Evolutionary conservation across 2,797 vertebrate species (phyloP), one percentile per base, ranked within the genome.

Genomic region (Schizothorax lantsangensis): DNA sequence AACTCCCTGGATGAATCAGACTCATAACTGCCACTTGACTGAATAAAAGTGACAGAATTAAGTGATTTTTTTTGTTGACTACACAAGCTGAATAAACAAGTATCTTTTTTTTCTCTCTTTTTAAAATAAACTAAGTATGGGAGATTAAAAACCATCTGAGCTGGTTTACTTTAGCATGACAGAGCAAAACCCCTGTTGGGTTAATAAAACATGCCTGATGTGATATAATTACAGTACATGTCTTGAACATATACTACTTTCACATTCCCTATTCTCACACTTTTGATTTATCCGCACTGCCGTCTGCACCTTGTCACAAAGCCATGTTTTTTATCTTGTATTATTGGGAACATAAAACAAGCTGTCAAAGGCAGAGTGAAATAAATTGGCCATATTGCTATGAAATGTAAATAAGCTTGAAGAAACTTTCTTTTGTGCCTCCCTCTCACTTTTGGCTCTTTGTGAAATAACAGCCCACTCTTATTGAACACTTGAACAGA

Each of bases 281-380:
- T 80, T 78, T 59, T 59, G 64, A 82, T 68, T 69, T 74, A 87
- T 75, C 68, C 19, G n/a, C 33, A 26, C 40, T 23, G 19, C 45
- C 17, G 14, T 19, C 73, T 83, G 19, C 19, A 83, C 73, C 64
- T 88, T 86, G 64, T 79, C 52, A 66, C 57, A 68, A 80, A 73
- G 19, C n/a, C 40, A 77, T 79, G 43, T 79, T 77, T 78, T 78
- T 47, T 49, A 33, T 47, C n/a, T 78, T 69, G 26, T 49, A 85
- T 78, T 83, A 86, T 40, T 66, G 40, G 2, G 15, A 79, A 43
- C 80, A 79, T 88, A 83, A 88, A 86, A 86, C 9, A 1, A 79
- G 54, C 79, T 71, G 69, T 74, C 84, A 83, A 64, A 85, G 21
- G 69, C 21, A 11, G 21, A 57, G 47, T 33, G 79, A 77, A 81